A percentile compares a stretch with the other conserved stretches of the same genome.
Evolutionary conservation across 2,113 vertebrate genomes (phyloP).

Genomic region (Microcebus tavaratra): DNA sequence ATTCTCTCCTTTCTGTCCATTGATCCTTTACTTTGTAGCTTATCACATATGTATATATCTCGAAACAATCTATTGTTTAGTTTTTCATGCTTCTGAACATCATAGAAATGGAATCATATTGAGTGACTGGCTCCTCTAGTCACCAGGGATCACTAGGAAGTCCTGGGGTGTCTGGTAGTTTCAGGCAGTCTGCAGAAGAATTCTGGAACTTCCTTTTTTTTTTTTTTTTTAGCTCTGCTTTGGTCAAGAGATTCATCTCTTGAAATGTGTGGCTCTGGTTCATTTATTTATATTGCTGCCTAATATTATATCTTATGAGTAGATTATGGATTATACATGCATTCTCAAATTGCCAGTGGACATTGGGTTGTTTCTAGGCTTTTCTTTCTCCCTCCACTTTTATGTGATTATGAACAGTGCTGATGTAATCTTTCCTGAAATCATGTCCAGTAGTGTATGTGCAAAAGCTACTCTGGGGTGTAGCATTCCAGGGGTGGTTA

Average conservation of each 20-base stretch:
- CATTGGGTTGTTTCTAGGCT: neutral
- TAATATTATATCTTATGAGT: neutral
- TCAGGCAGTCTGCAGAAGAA: neutral
- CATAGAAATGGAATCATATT: conserved; percentile 29
- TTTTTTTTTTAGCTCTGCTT: neutral
- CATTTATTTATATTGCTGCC: conserved; percentile 13
- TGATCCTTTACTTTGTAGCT: neutral
- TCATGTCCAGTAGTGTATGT: neutral
- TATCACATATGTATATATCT: neutral
- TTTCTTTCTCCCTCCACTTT: neutral
- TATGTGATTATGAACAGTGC: neutral
- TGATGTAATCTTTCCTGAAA: conserved; percentile 20
- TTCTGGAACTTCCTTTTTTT: conserved; percentile 38
- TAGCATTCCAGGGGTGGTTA: neutral
- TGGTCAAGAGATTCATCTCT: neutral
- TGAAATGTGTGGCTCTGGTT: neutral
- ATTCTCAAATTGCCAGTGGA: neutral
- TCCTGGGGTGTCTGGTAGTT: neutral
- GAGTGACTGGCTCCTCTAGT: conserved; percentile 8
- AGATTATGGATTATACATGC: neutral
- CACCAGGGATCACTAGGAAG: conserved; percentile 56
- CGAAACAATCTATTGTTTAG: conserved; percentile 33
- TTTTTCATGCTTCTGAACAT: conserved; percentile 17
- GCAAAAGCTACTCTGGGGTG: neutral
- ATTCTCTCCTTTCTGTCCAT: conserved; percentile 4